These are phyloP conservation scores for Chaetoderma sp. DNA, from an alignment of 2,888 invertebrate species.

Conservation along the genomic window DNA sequence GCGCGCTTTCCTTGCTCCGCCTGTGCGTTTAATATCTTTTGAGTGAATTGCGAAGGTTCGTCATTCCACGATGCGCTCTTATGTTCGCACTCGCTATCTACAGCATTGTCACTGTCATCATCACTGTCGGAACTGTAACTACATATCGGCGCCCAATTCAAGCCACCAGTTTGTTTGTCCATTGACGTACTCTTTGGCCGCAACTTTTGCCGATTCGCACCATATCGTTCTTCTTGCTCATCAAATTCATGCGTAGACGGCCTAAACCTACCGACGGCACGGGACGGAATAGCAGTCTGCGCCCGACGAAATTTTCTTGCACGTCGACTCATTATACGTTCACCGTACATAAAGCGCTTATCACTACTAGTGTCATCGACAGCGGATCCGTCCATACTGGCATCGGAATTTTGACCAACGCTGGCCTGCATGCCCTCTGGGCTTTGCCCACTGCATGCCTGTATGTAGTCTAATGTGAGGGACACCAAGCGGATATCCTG, in stretches of 20 bases:
- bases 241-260: conserved; percentile 36
- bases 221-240: conserved; percentile 34
- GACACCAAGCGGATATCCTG: conserved; percentile 62
- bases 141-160: no score
- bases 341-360: conserved; percentile 61
- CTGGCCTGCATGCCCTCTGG: conserved; percentile 48
- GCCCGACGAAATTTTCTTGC: conserved; percentile 45
- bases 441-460: conserved; percentile 61
- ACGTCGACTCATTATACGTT: conserved; percentile 56
- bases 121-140: not conserved
- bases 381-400: conserved; percentile 28
- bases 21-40: conserved; percentile 47
- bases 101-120: not conserved
- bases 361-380: conserved; percentile 34
- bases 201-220: conserved; percentile 18
- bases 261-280: conserved; percentile 35
- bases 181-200: conserved; percentile 50
- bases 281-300: not conserved
- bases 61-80: conserved; percentile 46
- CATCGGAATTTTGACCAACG: conserved; percentile 11
- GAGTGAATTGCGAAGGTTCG: conserved; percentile 49
- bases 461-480: conserved; percentile 58
- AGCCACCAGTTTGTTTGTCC: conserved; percentile 7
- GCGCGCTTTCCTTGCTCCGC: conserved; percentile 9
- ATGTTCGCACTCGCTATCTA: not conserved